A percentile compares a stretch with the other conserved stretches of the same genome.
Evolutionary conservation across 2,113 vertebrate genomes (phyloP).

Genomic region (Macaca nemestrina): DNA sequence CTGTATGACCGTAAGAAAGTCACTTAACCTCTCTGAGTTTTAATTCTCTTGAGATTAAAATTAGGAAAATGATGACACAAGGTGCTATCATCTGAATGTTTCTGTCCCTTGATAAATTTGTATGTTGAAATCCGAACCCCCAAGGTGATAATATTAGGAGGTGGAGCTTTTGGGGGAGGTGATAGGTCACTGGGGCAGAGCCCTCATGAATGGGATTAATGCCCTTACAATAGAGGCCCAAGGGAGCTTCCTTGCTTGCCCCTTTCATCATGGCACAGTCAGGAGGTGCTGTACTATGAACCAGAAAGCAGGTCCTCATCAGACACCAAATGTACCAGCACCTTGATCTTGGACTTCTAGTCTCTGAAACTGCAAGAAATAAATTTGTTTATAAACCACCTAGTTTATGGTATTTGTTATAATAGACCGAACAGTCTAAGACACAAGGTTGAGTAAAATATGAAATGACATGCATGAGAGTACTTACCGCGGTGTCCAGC

Average conservation of each 20-base stretch:
- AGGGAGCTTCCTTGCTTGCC: not conserved
- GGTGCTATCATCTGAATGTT: not conserved
- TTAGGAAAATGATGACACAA: not conserved
- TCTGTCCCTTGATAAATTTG: not conserved
- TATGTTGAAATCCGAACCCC: not conserved
- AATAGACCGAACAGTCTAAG: not conserved
- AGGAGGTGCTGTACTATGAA: not conserved
- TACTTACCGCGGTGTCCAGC: not conserved
- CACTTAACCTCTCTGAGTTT: not conserved
- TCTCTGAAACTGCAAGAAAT: not conserved
- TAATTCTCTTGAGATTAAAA: not conserved
- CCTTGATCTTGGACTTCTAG: not conserved
- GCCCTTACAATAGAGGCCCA: not conserved
- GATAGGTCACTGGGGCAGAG: not conserved
- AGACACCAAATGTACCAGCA: not conserved
- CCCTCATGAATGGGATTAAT: not conserved
- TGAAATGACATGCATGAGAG: not conserved
- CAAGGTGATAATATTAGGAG: not conserved
- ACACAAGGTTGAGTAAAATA: not conserved
- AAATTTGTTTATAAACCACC: not conserved
- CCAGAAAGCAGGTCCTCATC: not conserved
- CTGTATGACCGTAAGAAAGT: not conserved
- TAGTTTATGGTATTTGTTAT: not conserved
- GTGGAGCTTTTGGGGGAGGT: not conserved
- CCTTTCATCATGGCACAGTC: not conserved